A percentile compares a stretch with the other conserved stretches of the same genome.
Evolutionary conservation across 2,888 invertebrate genomes (phyloP).

Genomic region (Eledone cirrhosa): DNA sequence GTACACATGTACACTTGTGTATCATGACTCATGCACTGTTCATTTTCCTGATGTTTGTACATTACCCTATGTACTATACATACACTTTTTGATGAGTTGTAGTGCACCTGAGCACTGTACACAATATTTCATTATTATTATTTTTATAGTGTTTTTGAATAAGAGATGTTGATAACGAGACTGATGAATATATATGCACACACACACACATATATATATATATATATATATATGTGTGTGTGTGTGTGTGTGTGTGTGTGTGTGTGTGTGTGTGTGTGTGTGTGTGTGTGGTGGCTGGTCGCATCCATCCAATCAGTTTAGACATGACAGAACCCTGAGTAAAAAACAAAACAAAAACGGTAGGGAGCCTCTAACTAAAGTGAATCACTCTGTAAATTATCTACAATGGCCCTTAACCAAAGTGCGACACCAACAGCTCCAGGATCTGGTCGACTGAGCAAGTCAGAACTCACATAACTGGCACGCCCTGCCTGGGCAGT

Average conservation of each 20-base stretch:
- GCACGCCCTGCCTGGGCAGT: constrained; percentile 77
- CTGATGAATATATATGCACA: neutral
- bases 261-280: neutral
- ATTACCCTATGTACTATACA: too few relatives aligned
- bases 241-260: neutral
- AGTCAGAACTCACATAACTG: constrained; percentile 73
- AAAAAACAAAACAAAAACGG: too few relatives aligned
- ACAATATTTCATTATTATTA: too few relatives aligned
- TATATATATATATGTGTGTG: neutral
- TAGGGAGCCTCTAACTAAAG: too few relatives aligned
- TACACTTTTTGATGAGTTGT: too few relatives aligned
- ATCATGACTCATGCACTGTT: too few relatives aligned
- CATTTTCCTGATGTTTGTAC: too few relatives aligned
- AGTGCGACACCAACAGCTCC: constrained; percentile 76
- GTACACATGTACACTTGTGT: too few relatives aligned
- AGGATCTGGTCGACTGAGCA: constrained; percentile 74
- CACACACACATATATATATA: neutral
- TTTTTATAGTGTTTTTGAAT: neutral
- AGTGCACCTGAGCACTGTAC: too few relatives aligned
- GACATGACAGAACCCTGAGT: too few relatives aligned
- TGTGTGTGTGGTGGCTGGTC: neutral
- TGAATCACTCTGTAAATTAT: too few relatives aligned
- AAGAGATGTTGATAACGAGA: neutral
- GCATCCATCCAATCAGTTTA: neutral
- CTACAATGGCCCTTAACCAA: constrained; percentile 72